Conservation (phyloP, 2,888 invertebrate species). For the Liodrosophila aerea region DNA sequence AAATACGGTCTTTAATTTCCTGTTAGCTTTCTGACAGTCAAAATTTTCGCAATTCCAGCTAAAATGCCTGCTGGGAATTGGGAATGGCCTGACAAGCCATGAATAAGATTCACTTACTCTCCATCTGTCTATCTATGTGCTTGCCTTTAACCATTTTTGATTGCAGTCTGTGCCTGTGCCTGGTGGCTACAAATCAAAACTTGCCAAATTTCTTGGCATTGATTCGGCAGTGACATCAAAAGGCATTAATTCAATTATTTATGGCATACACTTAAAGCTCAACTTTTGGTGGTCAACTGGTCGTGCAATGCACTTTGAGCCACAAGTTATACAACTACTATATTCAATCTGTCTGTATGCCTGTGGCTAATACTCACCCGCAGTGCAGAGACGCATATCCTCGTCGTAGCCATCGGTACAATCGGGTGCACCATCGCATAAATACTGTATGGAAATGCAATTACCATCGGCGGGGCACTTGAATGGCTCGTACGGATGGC, state of each 20-base stretch:
- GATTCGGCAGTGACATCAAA: conserved; percentile 23
- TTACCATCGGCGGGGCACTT: conserved; percentile 96
- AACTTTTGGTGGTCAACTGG: conserved; percentile 6
- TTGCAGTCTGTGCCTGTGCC: conserved; percentile 16
- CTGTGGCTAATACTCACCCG: conserved; percentile 85
- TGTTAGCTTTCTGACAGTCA: conserved; percentile 15
- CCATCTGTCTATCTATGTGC: not conserved
- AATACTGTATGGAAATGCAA: conserved; percentile 97
- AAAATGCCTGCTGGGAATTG: conserved; percentile 29
- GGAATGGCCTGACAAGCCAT: conserved; percentile 7
- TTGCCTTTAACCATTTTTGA: conserved; percentile 14
- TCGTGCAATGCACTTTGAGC: conserved; percentile 4
- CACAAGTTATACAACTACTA: too few species aligned
- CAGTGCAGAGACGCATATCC: conserved; percentile 96
- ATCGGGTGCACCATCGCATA: conserved; percentile 97
- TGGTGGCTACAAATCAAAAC: conserved; percentile 33
- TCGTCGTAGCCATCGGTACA: conserved; percentile 98
- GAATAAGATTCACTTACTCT: conserved; percentile 6
- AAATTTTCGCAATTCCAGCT: conserved; percentile 21
- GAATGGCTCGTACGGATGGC: conserved; percentile 98
- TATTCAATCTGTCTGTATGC: too few species aligned
- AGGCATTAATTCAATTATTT: conserved; percentile 17
- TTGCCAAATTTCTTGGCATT: conserved; percentile 18
- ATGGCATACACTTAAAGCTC: conserved; percentile 19
- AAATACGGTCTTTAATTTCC: conserved; percentile 50